Evolutionary conservation across 53 echinoderm and acorn worm species (phyloP).

Genomic region (Astropecten irregularis): DNA sequence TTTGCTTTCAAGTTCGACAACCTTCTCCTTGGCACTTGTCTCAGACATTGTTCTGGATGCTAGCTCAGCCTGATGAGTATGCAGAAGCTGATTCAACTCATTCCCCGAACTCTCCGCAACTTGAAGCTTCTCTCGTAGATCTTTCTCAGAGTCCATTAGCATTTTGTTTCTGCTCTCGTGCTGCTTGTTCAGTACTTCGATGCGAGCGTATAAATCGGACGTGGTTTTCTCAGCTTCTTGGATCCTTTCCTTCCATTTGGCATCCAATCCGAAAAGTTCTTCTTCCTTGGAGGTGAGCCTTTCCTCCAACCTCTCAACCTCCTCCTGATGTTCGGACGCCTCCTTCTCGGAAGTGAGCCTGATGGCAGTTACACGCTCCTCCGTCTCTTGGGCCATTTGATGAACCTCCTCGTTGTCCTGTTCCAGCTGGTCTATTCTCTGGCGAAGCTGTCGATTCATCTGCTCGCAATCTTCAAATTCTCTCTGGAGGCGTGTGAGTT

Average conservation of each 20-base stretch:
- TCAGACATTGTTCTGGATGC: slow-evolving; percentile 25
- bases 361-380: slow-evolving; percentile 68
- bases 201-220: slow-evolving; percentile 64
- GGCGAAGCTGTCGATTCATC: slow-evolving; percentile 81
- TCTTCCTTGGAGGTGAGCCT: slow-evolving; percentile 30
- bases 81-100: slow-evolving; percentile 46
- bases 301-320: slow-evolving; percentile 49
- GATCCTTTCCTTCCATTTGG: slow-evolving; percentile 24
- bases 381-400: slow-evolving; percentile 85
- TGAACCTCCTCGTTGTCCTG: slow-evolving; percentile 87
- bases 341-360: slow-evolving; percentile 57
- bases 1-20: slow-evolving; percentile 66
- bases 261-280: slow-evolving; percentile 19
- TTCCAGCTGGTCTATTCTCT: slow-evolving; percentile 70
- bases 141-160: slow-evolving; percentile 46
- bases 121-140: slow-evolving; percentile 45
- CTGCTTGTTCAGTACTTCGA: slow-evolving; percentile 65
- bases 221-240: slow-evolving; percentile 63
- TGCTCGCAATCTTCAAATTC: slow-evolving; percentile 89
- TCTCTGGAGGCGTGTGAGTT: slow-evolving; percentile 58
- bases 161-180: slow-evolving; percentile 69
- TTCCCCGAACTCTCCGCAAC: slow-evolving; percentile 26
- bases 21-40: slow-evolving; percentile 42
- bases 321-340: slow-evolving; percentile 64
- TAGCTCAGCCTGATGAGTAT: slow-evolving; percentile 50